Base-by-base conservation (phyloP, 2,113 vertebrate species). In the Capreolus pygargus region DNA sequence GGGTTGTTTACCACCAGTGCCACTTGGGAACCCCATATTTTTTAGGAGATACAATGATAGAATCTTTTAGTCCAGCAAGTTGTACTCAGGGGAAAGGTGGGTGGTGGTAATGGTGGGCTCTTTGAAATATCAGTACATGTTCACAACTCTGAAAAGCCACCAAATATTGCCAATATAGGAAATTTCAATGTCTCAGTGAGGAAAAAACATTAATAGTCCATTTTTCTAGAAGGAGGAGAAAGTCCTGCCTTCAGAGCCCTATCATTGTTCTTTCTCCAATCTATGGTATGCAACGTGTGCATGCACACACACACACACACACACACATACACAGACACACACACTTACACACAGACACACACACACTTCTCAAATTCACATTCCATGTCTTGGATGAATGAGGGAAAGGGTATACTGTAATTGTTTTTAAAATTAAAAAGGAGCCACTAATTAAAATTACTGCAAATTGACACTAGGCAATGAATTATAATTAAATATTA, bases 361-460 rank as follows among this genome's bases (percentile, higher is more conserved):
- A 74, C 36, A 43, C 23, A 23, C 21, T 28, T 61, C 54, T 79
- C 52, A 47, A 91, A 88, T 86, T 92, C 30, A 83, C 8, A 86
- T 91, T 91, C 10, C 52, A 52, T 47, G 81, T 11, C 39, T 81
- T 92, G 39, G 17, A 2, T 84, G 60, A 84, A 67, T 84, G 30
- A 96, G 83, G 79, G 28, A 89, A 96, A 76, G 3, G 1, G 55
- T 91, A 36, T 81, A 43, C 28, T 36, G 27, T n/a, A 61, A 78
- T n/a, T 47, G 5, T 55, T 96, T 94, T 92, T 78, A 64, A 96
- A 79, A 67, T 93, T 67, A 64, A 94, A 87, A 96, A 76, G 30
- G 33, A 91, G 33, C 28, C 7, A 60, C 21, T 28, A 95, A 36
- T 87, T 85, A 61, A 94, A 21, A n/a, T 82, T 16, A 83, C 81